phyloP scores from a whole-genome alignment of 1,140 invertebrate species.

The Diorhabda sublineata region DNA sequence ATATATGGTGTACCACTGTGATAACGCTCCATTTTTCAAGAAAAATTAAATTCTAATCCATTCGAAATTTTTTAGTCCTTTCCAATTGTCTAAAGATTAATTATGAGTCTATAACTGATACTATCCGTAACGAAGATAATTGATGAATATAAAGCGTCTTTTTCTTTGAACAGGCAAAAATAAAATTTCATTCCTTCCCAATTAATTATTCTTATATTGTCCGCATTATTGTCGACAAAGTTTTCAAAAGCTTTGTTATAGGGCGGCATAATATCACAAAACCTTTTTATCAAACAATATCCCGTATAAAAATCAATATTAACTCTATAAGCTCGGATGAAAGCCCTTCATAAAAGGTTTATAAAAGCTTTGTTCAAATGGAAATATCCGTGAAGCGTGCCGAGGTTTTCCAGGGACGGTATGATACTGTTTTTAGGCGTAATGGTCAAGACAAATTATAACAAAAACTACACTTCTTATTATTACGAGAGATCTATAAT shows the following conservation, averaged over 20 bases:
- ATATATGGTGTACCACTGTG: no score
- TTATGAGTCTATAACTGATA: no score
- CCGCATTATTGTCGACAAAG: conserved; percentile 10
- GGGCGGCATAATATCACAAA: conserved; percentile 11
- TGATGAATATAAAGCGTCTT: not conserved
- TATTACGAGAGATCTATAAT: no score
- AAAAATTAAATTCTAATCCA: no score
- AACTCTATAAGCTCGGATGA: conserved; percentile 19
- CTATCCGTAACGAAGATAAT: no score
- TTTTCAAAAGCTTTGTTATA: conserved; percentile 17
- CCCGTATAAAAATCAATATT: conserved; percentile 21
- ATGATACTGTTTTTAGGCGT: not conserved
- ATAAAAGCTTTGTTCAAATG: conserved; percentile 24
- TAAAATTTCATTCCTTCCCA: conserved; percentile 13
- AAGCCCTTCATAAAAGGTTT: conserved; percentile 22
- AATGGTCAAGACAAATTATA: no score
- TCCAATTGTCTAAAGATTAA: no score
- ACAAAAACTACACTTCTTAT: no score
- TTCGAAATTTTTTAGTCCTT: no score
- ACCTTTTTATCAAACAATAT: conserved; percentile 23
- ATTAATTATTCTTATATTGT: conserved; percentile 19
- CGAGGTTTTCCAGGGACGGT: conserved; percentile 12
- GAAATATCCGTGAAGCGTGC: conserved; percentile 19
- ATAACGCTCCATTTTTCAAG: no score
- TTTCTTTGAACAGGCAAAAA: conserved; percentile 3